phyloP scores from a whole-genome alignment of 2,797 vertebrate species.

The Crossoptilon crossoptilon region DNA sequence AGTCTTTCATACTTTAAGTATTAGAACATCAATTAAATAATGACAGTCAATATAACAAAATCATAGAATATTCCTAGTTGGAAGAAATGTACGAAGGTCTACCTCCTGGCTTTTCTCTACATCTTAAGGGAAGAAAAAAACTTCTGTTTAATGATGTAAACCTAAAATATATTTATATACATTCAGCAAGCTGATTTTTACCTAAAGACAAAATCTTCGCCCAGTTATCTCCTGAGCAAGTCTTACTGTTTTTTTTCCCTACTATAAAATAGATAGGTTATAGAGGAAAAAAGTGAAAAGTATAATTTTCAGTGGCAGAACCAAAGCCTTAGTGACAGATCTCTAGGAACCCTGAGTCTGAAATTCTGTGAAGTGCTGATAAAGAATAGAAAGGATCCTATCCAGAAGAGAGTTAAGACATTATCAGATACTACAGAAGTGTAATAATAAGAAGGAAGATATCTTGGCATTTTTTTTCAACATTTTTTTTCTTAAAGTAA shows the following conservation, averaged over 20 bases:
- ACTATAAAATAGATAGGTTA: neutral
- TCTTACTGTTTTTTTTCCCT: neutral
- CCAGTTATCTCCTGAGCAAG: neutral
- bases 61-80: neutral
- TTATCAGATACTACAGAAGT: neutral
- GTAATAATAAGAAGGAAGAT: neutral
- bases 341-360: neutral
- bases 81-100: neutral
- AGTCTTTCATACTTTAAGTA: neutral
- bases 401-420: neutral
- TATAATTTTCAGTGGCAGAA: neutral
- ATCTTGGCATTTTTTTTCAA: neutral
- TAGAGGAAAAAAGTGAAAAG: neutral
- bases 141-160: neutral
- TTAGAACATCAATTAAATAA: neutral
- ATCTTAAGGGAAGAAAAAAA: neutral
- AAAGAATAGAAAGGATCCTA: neutral
- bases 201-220: neutral
- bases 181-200: neutral
- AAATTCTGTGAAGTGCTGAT: neutral
- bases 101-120: neutral
- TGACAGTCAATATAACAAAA: neutral
- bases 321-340: neutral
- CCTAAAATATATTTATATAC: neutral
- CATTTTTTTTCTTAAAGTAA: neutral